These are phyloP conservation scores for Macrotrachela quadricornifera DNA, from an alignment of 1,140 invertebrate species.

Conservation along the genomic window DNA sequence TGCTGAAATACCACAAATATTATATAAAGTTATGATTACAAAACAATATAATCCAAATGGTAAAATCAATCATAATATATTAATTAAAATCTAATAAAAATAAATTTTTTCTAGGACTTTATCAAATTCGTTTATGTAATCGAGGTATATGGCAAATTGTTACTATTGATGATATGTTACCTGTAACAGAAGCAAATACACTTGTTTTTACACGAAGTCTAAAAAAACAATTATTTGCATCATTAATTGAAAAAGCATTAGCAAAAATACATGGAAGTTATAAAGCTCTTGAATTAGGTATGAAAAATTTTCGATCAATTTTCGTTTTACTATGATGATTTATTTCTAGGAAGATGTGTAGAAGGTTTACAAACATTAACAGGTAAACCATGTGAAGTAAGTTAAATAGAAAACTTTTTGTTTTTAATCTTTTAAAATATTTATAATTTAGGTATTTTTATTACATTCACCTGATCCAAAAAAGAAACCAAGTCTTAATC, in stretches of 20 bases:
- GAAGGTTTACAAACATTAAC: constrained; percentile 82
- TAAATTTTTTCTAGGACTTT: too few relatives aligned
- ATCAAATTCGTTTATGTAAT: constrained; percentile 57
- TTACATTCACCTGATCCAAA: background rate
- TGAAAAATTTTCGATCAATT: too few relatives aligned
- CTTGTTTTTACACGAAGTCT: constrained; percentile 81
- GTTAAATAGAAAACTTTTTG: constrained; percentile 25
- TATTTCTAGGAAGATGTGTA: constrained; percentile 46
- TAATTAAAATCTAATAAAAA: too few relatives aligned
- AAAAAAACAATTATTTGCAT: constrained; percentile 86
- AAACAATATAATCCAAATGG: constrained; percentile 1
- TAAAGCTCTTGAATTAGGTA: constrained; percentile 47
- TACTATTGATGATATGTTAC: constrained; percentile 79
- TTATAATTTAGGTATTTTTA: background rate
- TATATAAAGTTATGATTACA: background rate
- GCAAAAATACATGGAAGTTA: constrained; percentile 93
- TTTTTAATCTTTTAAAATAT: background rate
- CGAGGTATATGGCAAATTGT: constrained; percentile 87
- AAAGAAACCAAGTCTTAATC: background rate
- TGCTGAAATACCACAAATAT: constrained; percentile 41
- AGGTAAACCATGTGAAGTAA: constrained; percentile 39
- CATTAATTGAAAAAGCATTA: constrained; percentile 89
- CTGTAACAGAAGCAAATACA: constrained; percentile 67
- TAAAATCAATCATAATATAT: too few relatives aligned
- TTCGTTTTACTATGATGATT: too few relatives aligned